Percentiles rank a stretch among this genome's conserved stretches.
These are phyloP conservation scores for Corythornis madagascariensis DNA, from an alignment of 2,113 vertebrate species.

Conservation along the genomic window DNA sequence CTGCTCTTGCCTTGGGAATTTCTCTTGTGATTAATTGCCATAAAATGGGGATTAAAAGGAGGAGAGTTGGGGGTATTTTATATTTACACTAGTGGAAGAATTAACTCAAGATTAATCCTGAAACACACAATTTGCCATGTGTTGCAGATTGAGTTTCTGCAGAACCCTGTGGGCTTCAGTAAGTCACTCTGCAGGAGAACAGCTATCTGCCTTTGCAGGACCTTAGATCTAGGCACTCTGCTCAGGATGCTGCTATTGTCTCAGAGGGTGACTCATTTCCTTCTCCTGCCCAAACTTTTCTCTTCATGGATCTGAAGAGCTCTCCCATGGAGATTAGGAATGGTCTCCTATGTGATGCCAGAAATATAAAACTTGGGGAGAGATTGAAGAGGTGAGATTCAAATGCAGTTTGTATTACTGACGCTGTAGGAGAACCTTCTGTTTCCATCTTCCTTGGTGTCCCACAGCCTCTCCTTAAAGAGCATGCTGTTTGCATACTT, in stretches of 20 bases:
- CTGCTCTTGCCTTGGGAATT: background rate
- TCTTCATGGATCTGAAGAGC: background rate
- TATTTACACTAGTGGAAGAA: background rate
- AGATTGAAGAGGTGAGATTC: background rate
- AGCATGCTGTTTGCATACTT: background rate
- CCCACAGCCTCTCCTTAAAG: background rate
- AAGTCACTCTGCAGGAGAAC: background rate
- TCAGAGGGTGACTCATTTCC: background rate
- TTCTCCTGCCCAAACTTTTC: background rate
- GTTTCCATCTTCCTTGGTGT: background rate
- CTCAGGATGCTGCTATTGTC: background rate
- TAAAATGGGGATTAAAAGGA: background rate
- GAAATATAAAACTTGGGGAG: background rate
- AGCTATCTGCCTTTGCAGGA: background rate
- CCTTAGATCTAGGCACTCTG: background rate
- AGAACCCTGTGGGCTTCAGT: background rate
- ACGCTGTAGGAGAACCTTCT: fast-evolving
- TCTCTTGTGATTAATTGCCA: background rate
- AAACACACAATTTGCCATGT: background rate
- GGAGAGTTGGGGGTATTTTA: background rate
- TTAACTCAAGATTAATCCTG: background rate
- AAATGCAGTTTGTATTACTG: background rate
- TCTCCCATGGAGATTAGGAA: background rate
- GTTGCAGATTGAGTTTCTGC: background rate
- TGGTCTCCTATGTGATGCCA: background rate